A percentile compares a stretch with the other conserved stretches of the same genome.
Evolutionary conservation across 2,888 invertebrate species (phyloP).

Genomic region (Microdon myrmicae): DNA sequence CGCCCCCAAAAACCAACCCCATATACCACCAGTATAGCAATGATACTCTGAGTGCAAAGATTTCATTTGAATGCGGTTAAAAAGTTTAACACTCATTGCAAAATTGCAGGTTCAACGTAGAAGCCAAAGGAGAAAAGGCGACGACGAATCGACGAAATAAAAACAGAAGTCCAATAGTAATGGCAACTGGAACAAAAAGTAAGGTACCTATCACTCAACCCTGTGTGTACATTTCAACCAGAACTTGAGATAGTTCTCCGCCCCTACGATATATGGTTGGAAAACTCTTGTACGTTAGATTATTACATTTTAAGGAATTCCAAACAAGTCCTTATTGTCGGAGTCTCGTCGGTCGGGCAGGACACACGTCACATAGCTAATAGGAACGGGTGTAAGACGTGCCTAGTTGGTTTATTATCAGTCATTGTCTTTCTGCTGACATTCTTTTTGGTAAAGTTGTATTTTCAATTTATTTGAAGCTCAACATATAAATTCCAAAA

Average conservation of each 20-base stretch:
- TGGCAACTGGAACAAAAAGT: constrained; percentile 9
- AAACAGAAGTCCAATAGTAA: no score
- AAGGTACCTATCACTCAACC: constrained; percentile 45
- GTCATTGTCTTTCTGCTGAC: no score
- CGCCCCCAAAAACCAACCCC: no score
- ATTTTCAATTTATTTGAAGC: no score
- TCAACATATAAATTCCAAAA: no score
- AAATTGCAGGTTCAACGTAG: constrained; percentile 38
- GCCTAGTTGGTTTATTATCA: no score
- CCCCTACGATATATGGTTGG: constrained; percentile 16
- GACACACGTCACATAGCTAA: no score
- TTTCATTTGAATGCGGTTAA: constrained; percentile 48
- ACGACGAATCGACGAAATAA: constrained; percentile 11
- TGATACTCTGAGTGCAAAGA: constrained; percentile 11
- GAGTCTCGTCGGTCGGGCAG: constrained; percentile 42
- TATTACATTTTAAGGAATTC: constrained; percentile 40
- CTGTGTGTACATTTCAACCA: constrained; percentile 37
- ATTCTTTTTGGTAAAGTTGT: no score
- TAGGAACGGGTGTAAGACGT: no score
- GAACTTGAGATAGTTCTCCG: constrained; percentile 12
- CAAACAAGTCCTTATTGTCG: constrained; percentile 17
- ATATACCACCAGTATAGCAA: no score
- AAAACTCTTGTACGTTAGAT: constrained; percentile 31
- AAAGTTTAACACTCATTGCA: constrained; percentile 41
- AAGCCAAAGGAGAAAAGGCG: constrained; percentile 1